Percentiles rank a stretch among this genome's conserved stretches.
These are phyloP conservation scores for Drosophila birchii DNA, from an alignment of 2,888 invertebrate species.

Conservation along the genomic window DNA sequence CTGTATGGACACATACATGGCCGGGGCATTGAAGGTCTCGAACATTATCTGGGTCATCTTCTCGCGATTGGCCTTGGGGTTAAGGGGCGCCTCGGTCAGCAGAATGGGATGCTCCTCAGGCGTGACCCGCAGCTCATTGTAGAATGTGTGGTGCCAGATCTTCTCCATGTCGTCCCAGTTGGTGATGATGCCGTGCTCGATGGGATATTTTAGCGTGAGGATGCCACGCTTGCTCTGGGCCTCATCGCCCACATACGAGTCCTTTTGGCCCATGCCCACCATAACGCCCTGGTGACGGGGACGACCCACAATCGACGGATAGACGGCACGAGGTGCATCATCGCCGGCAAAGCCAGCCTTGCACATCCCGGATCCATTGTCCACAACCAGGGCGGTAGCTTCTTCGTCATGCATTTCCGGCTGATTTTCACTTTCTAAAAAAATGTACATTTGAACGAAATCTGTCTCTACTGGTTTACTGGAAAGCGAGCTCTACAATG, in stretches of 20 bases:
- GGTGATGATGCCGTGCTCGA: slow-evolving; percentile 13
- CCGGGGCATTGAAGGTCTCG: slow-evolving; percentile 12
- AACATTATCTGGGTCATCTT: slow-evolving; percentile 25
- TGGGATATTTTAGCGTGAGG: slow-evolving; percentile 14
- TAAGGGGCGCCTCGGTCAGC: slow-evolving; percentile 10
- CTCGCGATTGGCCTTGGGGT: slow-evolving; percentile 16
- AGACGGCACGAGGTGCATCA: slow-evolving; percentile 3
- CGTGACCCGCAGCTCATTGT: slow-evolving; percentile 11
- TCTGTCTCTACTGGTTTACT: not conserved
- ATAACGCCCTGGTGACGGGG: slow-evolving; percentile 17
- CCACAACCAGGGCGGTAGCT: slow-evolving; percentile 8
- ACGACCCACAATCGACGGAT: slow-evolving; percentile 7
- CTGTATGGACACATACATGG: slow-evolving; percentile 21
- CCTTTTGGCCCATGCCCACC: slow-evolving; percentile 24
- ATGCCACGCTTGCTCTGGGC: slow-evolving; percentile 18
- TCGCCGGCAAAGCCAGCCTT: slow-evolving; percentile 9
- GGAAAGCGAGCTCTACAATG: not conserved
- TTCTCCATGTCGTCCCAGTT: slow-evolving; percentile 24
- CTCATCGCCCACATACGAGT: slow-evolving; percentile 15
- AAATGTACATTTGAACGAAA: not conserved
- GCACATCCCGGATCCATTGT: slow-evolving; percentile 8
- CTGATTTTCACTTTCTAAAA: not conserved
- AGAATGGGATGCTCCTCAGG: slow-evolving; percentile 21
- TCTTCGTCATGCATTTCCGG: slow-evolving; percentile 3
- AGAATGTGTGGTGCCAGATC: slow-evolving; percentile 19